These are phyloP conservation scores for Python bivittatus DNA, from an alignment of 2,113 vertebrate genomes.

Conservation along the genomic window DNA sequence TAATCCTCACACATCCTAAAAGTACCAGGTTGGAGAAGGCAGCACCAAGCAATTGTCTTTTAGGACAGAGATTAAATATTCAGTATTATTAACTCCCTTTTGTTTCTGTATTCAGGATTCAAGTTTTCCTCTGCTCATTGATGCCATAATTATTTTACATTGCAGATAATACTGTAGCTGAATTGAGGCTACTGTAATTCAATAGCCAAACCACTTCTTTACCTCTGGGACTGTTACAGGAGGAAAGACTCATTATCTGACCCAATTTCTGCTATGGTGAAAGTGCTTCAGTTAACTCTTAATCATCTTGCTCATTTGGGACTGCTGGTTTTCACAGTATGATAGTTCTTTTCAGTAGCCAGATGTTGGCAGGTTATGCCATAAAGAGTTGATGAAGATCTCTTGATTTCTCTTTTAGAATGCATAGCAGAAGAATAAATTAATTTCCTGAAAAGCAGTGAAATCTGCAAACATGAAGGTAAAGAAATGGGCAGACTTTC, in stretches of 20 bases:
- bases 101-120: neutral
- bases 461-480: neutral
- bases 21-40: neutral
- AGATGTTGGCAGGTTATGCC: neutral
- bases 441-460: neutral
- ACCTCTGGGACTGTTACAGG: neutral
- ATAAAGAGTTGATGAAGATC: neutral
- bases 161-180: neutral
- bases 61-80: neutral
- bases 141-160: neutral
- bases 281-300: neutral
- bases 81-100: neutral
- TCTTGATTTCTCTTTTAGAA: neutral
- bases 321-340: neutral
- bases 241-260: neutral
- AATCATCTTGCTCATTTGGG: neutral
- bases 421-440: neutral
- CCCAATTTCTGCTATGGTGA: neutral
- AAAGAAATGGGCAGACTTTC: neutral
- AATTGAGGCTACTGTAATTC: neutral
- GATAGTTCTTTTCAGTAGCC: neutral
- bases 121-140: neutral
- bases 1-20: neutral
- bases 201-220: neutral
- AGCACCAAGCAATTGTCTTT: neutral